Conservation (phyloP, 2,797 vertebrate species). For the Loris lydekkerianus region DNA sequence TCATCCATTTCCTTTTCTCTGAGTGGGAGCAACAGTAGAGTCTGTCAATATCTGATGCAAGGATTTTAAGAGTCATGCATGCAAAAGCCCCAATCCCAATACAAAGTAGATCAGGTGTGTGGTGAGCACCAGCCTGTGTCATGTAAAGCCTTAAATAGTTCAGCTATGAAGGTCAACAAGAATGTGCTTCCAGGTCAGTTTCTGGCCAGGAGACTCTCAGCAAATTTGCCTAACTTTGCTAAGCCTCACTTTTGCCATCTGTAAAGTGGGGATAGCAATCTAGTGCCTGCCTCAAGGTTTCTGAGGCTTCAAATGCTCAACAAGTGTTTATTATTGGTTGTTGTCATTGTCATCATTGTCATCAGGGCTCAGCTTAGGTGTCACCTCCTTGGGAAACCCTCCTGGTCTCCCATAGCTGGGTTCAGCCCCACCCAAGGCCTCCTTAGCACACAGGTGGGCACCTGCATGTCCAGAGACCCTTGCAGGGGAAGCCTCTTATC, state of each 20-base stretch:
- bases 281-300: not conserved
- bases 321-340: not conserved
- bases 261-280: not conserved
- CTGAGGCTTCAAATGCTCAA: not conserved
- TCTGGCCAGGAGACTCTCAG: not conserved
- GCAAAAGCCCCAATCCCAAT: not conserved
- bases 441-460: not conserved
- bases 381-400: not conserved
- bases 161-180: not conserved
- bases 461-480: not conserved
- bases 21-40: not conserved
- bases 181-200: not conserved
- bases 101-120: not conserved
- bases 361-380: not conserved
- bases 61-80: not conserved
- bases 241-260: not conserved
- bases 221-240: not conserved
- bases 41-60: not conserved
- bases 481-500: not conserved
- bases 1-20: not conserved
- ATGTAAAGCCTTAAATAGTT: not conserved
- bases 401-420: not conserved
- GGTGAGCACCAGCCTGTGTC: not conserved
- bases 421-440: not conserved
- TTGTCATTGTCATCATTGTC: not conserved